phyloP scores from a whole-genome alignment of 35 echinoderm and acorn worm species.

The Acanthaster planci region DNA sequence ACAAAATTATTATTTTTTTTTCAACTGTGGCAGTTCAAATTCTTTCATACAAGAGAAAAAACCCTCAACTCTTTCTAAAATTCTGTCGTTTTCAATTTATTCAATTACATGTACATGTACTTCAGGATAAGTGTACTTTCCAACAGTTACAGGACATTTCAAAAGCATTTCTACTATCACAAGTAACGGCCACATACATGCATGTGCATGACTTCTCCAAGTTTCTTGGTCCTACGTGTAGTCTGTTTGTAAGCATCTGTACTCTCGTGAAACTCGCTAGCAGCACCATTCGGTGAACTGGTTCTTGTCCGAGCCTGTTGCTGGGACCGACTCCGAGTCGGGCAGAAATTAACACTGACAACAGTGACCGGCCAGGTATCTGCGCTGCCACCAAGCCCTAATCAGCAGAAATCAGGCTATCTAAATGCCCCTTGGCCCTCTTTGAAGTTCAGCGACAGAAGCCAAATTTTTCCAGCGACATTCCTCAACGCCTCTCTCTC shows the following conservation, averaged over 20 bases:
- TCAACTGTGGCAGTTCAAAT: no score
- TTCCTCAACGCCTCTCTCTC: neutral
- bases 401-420: slow-evolving; percentile 18
- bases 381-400: neutral
- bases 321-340: neutral
- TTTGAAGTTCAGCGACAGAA: slow-evolving; percentile 19
- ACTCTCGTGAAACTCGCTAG: neutral
- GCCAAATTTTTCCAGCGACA: neutral
- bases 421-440: neutral
- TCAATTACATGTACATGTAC: no score
- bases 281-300: neutral
- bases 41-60: no score
- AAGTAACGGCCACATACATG: neutral
- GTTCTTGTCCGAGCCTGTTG: neutral
- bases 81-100: no score
- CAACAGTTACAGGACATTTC: neutral
- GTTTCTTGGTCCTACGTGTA: neutral
- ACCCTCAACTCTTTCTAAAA: no score
- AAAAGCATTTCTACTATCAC: neutral
- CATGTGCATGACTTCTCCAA: neutral
- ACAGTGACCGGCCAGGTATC: slow-evolving; percentile 27
- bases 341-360: slow-evolving; percentile 4
- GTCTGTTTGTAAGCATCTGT: neutral
- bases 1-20: no score
- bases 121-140: no score